Percentiles rank a stretch among this genome's conserved stretches.
Conservation (phyloP, 2,888 invertebrate species). For the Dioctria rufipes region DNA sequence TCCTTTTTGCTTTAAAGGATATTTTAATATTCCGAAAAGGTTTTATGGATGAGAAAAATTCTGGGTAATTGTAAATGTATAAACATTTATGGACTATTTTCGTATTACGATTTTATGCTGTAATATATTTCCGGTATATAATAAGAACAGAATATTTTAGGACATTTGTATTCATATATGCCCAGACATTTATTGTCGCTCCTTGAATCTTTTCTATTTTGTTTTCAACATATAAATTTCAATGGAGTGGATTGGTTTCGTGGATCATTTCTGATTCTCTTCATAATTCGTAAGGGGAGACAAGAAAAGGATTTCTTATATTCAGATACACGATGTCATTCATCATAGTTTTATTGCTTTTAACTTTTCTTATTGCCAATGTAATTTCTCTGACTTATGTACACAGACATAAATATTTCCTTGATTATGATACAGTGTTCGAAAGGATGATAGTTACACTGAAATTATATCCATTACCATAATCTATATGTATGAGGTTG, state of each 20-base stretch:
- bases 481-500: no score
- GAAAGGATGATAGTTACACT: no score
- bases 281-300: slow-evolving; percentile 12
- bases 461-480: no score
- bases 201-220: slow-evolving; percentile 5
- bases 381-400: neutral
- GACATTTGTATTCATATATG: slow-evolving; percentile 38
- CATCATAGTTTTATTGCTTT: slow-evolving; percentile 1
- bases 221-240: slow-evolving; percentile 16
- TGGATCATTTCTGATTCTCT: slow-evolving; percentile 6
- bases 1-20: neutral
- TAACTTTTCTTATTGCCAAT: neutral
- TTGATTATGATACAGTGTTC: no score
- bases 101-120: no score
- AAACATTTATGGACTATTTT: no score
- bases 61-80: no score
- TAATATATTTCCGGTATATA: no score
- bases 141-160: neutral
- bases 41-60: no score
- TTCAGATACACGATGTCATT: slow-evolving; percentile 16
- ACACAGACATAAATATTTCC: neutral
- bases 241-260: slow-evolving; percentile 14
- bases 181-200: slow-evolving; percentile 32
- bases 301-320: slow-evolving; percentile 1
- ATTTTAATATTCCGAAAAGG: neutral